Evolutionary conservation across 2,797 vertebrate species (phyloP).

Genomic region (Onychomys leucogaster): DNA sequence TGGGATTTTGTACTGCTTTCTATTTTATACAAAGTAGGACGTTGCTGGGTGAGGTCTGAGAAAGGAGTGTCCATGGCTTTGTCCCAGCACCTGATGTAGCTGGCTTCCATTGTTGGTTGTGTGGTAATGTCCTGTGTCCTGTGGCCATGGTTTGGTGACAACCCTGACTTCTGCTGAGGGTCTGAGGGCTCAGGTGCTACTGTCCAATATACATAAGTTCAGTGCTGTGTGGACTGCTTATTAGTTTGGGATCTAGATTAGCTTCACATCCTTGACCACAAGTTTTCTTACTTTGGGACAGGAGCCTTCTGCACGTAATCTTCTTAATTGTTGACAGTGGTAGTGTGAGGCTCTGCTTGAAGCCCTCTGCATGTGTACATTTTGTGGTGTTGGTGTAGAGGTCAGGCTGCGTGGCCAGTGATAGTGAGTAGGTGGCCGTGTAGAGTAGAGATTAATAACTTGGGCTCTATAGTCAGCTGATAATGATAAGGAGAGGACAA

Average conservation of each 20-base stretch:
- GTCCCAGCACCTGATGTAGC: neutral
- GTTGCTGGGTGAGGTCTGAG: slow-evolving; percentile 13
- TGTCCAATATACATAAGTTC: neutral
- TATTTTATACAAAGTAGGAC: slow-evolving; percentile 48
- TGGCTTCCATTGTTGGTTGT: neutral
- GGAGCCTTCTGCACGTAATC: neutral
- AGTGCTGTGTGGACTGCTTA: neutral
- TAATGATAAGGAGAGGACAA: neutral
- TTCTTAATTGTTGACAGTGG: neutral
- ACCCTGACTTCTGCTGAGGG: neutral
- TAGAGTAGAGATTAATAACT: neutral
- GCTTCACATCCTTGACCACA: neutral
- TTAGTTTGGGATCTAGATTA: slow-evolving; percentile 34
- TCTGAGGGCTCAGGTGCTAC: neutral
- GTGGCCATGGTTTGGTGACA: neutral
- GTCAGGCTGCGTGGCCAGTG: neutral
- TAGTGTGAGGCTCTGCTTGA: neutral
- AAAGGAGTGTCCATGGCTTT: neutral
- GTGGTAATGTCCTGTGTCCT: neutral
- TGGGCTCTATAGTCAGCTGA: neutral
- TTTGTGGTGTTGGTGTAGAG: neutral
- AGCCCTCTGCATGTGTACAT: neutral
- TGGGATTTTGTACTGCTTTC: neutral
- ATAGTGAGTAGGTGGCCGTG: neutral
- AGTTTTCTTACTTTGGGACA: neutral